Conservation (phyloP, 2,888 invertebrate genomes). For the Heliconius sara region DNA sequence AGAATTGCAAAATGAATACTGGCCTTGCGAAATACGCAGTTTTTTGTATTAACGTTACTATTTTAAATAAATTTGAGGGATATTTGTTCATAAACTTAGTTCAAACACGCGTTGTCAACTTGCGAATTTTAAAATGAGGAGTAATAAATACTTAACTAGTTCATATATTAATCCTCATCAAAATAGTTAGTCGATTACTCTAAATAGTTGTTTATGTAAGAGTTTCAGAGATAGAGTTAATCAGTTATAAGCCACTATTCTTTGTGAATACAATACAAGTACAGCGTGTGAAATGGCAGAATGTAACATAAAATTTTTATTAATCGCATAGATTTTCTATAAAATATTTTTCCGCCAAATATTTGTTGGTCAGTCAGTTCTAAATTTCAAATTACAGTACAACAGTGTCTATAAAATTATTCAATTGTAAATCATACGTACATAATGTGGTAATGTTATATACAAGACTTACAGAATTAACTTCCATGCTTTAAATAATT, state of each 20-base stretch:
- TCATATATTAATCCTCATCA: background rate
- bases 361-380: background rate
- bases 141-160: background rate
- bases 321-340: no score
- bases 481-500: no score
- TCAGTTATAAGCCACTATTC: no score
- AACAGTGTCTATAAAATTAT: background rate
- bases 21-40: background rate
- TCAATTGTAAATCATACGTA: no score
- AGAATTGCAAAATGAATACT: slow-evolving; percentile 17
- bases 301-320: no score
- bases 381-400: background rate
- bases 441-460: no score
- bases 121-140: background rate
- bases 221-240: no score
- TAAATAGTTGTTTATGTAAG: no score
- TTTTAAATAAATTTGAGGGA: no score
- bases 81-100: background rate
- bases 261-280: no score
- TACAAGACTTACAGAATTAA: no score
- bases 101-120: background rate
- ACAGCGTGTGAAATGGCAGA: no score
- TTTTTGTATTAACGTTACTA: background rate
- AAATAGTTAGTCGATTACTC: background rate
- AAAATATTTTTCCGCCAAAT: background rate